Evolutionary conservation across 2,797 vertebrate species (phyloP), one percentile per base, ranked within the genome.

Genomic region (Dendrocincla fuliginosa): DNA sequence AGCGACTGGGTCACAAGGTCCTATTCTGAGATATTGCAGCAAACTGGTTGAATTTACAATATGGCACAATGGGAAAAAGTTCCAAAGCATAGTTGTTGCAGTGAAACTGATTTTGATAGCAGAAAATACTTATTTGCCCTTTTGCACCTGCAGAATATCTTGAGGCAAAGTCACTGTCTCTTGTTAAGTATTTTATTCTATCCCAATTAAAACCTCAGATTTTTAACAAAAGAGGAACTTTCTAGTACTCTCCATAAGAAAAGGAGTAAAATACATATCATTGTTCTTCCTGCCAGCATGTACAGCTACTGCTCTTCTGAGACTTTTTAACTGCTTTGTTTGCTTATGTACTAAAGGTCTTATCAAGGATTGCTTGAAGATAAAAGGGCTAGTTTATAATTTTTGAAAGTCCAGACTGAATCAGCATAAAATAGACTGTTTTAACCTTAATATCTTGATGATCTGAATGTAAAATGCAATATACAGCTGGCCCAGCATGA

Each of bases 301-400:
- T 85, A 61, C 2, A 2, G 27, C 56, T 82, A 42, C 50, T 63
- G 17, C 6, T 94, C 52, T 93, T 76, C 67, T 87, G n/a, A 95
- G 85, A 75, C 30, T 65, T 67, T 90, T 84, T 37, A 90, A 56
- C 76, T 83, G 67, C 56, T 91, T 96, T 96, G 65, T 91, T 97
- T 97, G 57, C 87, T 92, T 95, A 70, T 89, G 30, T 46, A 92
- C 67, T 90, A 82, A 91, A 83, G 24, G 16, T 89, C 67, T 93
- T 74, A 59, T 82, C 69, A 89, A 95, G 60, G 22, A 59, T 76
- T 78, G 35, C 32, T 92, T 91, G 87, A 93, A 84, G 79, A 80
- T 73, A 69, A 94, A 93, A 93, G 47, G 42, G 11, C 6, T 69
- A 78, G 56, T 87, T 92, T 91, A 64, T 63, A n/a, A 28, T 32